Evolutionary conservation across 2,113 vertebrate genomes (phyloP), one percentile per base, ranked within the genome.

Genomic region (Pseudorhombus dupliciocellatus): DNA sequence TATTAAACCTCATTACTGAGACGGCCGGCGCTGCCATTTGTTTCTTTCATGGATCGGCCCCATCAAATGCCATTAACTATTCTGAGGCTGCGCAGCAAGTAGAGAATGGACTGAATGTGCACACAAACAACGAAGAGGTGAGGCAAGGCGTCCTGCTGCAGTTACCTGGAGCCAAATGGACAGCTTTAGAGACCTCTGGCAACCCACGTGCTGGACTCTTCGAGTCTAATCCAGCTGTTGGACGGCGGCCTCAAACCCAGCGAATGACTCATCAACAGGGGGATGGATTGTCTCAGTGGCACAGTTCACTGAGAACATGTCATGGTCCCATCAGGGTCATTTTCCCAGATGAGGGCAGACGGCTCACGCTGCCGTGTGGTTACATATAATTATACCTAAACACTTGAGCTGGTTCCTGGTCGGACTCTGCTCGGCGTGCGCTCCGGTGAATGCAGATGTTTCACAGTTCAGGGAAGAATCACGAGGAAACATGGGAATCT

Each of bases 11-110:
- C 12, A 85, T 89, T 78, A 82, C 2, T 24, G 22, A 61, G 31
- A 10, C 31, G 31, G 11, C 10, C 31, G 34, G 2, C 11, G 34
- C 11, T 12, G 53, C 53, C 75, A 73, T 81, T 87, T 85, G 57
- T 72, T 50, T 70, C 73, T 73, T 85, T 87, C 70, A 81, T 83
- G 37, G 75, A 78, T 63, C 55, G 18, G 63, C n/a, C 30, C 64
- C 6, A 58, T 82, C 70, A 48, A 73, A 68, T 22, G 70, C 73
- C 55, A 87, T 89, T 86, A 78, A 62, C 71, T 21, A 3, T 31
- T 28, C 56, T 44, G 74, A 50, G 59, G 25, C 57, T 66, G 3
- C 1, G 15, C 53, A 61, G 14, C 16, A 56, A 63, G 26, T 34
- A 18, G 46, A 37, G 53, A 50, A 31, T 37, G 51, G 26, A 31